These are phyloP conservation scores for Dromiciops gliroides DNA, from an alignment of 2,113 vertebrate genomes.

Conservation along the genomic window DNA sequence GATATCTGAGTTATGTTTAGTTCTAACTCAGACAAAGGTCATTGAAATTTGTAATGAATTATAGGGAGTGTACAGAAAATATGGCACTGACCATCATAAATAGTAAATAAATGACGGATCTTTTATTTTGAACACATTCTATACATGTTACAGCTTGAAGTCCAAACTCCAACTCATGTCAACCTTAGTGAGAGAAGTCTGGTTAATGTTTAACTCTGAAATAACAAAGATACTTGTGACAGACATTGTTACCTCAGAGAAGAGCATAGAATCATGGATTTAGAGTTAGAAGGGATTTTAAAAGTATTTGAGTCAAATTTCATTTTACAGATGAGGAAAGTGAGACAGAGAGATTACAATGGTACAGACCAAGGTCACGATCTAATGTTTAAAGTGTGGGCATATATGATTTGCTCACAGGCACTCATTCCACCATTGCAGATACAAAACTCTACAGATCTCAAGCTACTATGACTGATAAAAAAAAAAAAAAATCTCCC, in stretches of 20 bases:
- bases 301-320: neutral
- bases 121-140: neutral
- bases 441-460: neutral
- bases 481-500: neutral
- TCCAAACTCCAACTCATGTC: constrained; percentile 1
- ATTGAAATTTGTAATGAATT: constrained; percentile 27
- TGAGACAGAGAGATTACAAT: neutral
- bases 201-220: neutral
- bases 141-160: neutral
- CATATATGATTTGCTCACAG: neutral
- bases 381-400: neutral
- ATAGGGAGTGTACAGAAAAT: neutral
- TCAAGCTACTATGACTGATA: neutral
- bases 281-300: neutral
- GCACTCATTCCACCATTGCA: neutral
- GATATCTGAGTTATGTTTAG: neutral
- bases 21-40: constrained; percentile 36
- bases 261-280: neutral
- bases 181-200: neutral
- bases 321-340: neutral
- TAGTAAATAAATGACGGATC: neutral
- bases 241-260: neutral
- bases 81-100: neutral
- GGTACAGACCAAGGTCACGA: neutral
- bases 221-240: constrained; percentile 32